These are phyloP conservation scores for Pseudocheirus occidentalis DNA, from an alignment of 2,797 vertebrate species.

Conservation along the genomic window DNA sequence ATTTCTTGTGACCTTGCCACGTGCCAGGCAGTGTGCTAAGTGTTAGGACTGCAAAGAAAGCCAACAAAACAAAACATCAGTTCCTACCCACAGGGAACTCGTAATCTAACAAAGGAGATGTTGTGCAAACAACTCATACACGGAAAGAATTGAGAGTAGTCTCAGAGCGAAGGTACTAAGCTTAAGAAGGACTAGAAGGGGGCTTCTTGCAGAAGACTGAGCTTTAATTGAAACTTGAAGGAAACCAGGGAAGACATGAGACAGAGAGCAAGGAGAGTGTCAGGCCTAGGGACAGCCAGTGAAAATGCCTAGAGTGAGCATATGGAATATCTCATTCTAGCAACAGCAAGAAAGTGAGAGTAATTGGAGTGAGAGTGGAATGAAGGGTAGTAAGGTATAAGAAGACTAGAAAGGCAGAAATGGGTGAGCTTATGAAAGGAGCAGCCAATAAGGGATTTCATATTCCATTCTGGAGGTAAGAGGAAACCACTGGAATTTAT, in stretches of 20 bases:
- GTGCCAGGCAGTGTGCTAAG: not conserved
- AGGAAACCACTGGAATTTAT: not conserved
- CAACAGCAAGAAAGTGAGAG: not conserved
- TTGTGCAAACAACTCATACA: not conserved
- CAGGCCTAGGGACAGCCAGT: not conserved
- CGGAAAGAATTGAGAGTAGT: not conserved
- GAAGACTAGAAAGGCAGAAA: not conserved
- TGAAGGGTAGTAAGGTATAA: not conserved
- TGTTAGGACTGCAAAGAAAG: not conserved
- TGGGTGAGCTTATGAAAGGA: not conserved
- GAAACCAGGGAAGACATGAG: not conserved
- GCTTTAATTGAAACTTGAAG: not conserved
- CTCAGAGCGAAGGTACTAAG: not conserved
- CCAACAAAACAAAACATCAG: not conserved
- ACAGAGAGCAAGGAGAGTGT: not conserved
- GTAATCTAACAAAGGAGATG: not conserved
- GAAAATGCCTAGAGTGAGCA: not conserved
- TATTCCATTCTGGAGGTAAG: not conserved
- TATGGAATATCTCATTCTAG: not conserved
- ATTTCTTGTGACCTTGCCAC: not conserved
- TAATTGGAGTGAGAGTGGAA: not conserved
- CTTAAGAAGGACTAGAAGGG: not conserved
- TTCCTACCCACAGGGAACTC: not conserved
- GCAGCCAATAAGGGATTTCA: not conserved
- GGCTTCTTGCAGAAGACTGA: not conserved